Percentiles rank a stretch among this genome's conserved stretches.
Evolutionary conservation across 2,113 vertebrate genomes (phyloP).

Genomic region (Dryoscopus gambensis): DNA sequence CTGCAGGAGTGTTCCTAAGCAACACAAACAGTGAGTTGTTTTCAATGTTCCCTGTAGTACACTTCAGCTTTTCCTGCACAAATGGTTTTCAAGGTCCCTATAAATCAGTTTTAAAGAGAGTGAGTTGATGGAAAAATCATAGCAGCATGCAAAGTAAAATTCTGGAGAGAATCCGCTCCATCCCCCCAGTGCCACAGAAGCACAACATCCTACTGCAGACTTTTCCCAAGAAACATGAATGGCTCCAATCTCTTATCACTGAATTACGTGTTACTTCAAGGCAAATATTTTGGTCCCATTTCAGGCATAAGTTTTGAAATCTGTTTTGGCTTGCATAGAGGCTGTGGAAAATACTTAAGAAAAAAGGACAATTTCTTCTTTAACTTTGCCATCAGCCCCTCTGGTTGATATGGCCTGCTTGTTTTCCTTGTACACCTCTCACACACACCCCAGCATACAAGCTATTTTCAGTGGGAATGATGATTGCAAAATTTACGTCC

Average conservation of each 20-base stretch:
- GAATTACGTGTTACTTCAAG: not conserved
- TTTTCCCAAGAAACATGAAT: not conserved
- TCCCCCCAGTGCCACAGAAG: not conserved
- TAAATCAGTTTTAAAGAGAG: slow-evolving; percentile 75
- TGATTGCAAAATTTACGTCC: not conserved
- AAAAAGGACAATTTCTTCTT: not conserved
- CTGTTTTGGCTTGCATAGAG: not conserved
- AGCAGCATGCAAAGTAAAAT: slow-evolving; percentile 59
- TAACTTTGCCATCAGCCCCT: not conserved
- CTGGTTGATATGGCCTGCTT: not conserved
- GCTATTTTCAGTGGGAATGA: not conserved
- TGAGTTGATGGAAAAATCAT: slow-evolving; percentile 63
- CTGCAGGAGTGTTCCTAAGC: slow-evolving; percentile 64
- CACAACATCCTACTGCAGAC: not conserved
- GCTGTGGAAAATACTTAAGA: not conserved
- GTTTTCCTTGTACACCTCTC: not conserved
- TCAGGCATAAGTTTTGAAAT: not conserved
- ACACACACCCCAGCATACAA: not conserved
- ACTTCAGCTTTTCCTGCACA: slow-evolving; percentile 70
- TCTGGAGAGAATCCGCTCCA: not conserved
- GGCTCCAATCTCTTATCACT: not conserved
- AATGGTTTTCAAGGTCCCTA: slow-evolving; percentile 67
- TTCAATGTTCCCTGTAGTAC: slow-evolving; percentile 65
- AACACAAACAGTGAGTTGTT: slow-evolving; percentile 67
- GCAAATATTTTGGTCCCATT: not conserved